These are phyloP conservation scores for Pseudocheirus occidentalis DNA, from an alignment of 2,797 vertebrate genomes.

Conservation along the genomic window DNA sequence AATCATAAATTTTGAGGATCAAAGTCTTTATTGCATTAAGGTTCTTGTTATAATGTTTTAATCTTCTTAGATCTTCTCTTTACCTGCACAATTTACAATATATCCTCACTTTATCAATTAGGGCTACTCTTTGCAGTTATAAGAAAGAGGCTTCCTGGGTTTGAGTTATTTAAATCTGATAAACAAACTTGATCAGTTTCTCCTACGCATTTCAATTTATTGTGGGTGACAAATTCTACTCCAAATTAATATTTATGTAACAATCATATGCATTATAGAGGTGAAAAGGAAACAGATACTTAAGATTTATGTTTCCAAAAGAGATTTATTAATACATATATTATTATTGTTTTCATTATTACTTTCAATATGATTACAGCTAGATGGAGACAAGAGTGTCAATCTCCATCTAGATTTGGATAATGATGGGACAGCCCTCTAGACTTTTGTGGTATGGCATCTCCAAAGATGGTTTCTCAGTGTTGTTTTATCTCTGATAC, in stretches of 20 bases:
- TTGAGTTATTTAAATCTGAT: not conserved
- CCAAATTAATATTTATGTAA: not conserved
- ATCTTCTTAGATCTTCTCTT: not conserved
- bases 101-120: not conserved
- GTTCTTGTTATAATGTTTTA: not conserved
- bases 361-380: not conserved
- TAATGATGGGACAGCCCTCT: not conserved
- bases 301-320: not conserved
- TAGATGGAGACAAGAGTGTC: not conserved
- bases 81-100: not conserved
- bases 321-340: not conserved
- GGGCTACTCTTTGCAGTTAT: not conserved
- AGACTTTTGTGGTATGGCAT: not conserved
- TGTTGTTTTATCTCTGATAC: not conserved
- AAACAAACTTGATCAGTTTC: not conserved
- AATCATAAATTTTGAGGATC: not conserved
- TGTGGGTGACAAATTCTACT: not conserved
- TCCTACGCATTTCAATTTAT: not conserved
- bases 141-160: not conserved
- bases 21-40: not conserved
- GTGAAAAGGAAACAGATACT: not conserved
- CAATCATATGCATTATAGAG: not conserved
- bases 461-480: not conserved
- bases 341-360: too few species aligned
- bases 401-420: not conserved